Evolutionary conservation across 2,797 vertebrate genomes (phyloP), one percentile per base, ranked within the genome.

Genomic region (Eurystomus glaucurus): DNA sequence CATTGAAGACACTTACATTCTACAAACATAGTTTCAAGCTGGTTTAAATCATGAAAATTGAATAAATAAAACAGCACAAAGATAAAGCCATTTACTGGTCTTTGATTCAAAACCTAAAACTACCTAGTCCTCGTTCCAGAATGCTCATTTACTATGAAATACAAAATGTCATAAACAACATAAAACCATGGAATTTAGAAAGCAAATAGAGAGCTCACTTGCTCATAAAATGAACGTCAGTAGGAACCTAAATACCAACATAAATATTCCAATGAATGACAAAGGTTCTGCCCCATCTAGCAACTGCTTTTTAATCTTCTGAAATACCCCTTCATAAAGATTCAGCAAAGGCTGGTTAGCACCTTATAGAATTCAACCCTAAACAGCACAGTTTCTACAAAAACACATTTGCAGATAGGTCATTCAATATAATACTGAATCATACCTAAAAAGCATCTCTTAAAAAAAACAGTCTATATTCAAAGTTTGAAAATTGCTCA

Each of bases 51-150:
- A 60, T 25, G 26, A 80, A 69, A 92, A 69, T 0, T 29, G 4
- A 55, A 68, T 68, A 85, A 78, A 65, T 19, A 66, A 82, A 90
- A 28, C 13, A 60, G 39, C 15, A 6, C 16, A 68, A 78, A 68
- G 21, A 88, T 33, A 61, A 57, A 54, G 9, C 6, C 14, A 45
- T 74, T 83, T 70, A 20, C 54, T 26, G 4, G 3, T 81, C 70
- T 93, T 41, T 74, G 8, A 61, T 72, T 43, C 8, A 82, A 85
- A 68, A 0, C 1, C 2, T 3, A 2, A 43, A 57, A 50, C 19
- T 31, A 23, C 13, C 28, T 3, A 52, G 15, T 41, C 62, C 9
- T 29, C 2, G 0, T 55, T 79, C 60, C 54, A 55, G 4, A 41
- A 29, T 28, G 16, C 9, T 51, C 4, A 62, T 60, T 80, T 88